Conservation (phyloP, 2,113 vertebrate species). For the Gobio gobio region DNA sequence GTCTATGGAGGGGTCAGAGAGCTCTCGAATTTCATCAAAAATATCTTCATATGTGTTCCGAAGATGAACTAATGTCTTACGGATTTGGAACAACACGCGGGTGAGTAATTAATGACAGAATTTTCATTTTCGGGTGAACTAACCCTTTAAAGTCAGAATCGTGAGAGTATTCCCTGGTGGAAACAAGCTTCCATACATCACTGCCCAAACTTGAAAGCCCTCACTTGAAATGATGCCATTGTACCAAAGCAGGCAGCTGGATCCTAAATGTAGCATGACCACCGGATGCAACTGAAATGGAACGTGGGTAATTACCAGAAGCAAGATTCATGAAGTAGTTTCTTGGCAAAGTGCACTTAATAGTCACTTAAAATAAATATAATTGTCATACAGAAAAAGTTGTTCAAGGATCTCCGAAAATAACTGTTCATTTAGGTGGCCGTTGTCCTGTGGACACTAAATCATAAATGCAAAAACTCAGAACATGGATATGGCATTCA, state of each 20-base stretch:
- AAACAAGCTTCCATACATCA: not conserved
- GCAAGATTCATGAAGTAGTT: not conserved
- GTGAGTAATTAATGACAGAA: no score
- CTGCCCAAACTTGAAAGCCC: conserved; percentile 10
- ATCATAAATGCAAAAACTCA: no score
- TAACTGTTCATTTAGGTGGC: not conserved
- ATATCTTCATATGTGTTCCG: no score
- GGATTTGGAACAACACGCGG: no score
- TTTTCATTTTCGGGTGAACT: no score
- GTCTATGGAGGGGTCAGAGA: no score
- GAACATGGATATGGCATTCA: not conserved
- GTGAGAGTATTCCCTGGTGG: no score
- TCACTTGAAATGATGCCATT: not conserved
- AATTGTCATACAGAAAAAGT: not conserved
- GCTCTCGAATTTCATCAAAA: no score
- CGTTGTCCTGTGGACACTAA: not conserved
- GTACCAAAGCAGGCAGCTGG: conserved; percentile 6
- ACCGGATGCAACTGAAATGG: not conserved
- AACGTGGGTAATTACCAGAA: not conserved
- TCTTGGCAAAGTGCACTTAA: not conserved
- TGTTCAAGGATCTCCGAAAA: not conserved
- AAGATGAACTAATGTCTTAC: no score
- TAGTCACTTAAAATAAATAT: not conserved
- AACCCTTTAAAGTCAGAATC: no score
- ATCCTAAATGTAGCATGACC: not conserved